Percentiles rank a stretch among this genome's conserved stretches.
phyloP scores from a whole-genome alignment of 2,888 invertebrate species.

The Aspidiotus rigidus region DNA sequence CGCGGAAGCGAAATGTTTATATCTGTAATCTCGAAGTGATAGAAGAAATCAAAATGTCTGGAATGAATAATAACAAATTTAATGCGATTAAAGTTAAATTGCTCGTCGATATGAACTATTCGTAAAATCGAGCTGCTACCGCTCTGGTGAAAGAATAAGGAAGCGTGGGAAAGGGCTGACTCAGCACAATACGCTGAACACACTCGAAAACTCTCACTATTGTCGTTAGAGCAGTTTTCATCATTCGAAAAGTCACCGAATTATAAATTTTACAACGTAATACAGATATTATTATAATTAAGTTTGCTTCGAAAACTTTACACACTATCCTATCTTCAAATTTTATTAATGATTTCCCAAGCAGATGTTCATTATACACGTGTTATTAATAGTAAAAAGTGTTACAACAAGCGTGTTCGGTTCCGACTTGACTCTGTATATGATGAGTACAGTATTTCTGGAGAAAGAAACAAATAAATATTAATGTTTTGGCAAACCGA shows the following conservation, averaged over 20 bases:
- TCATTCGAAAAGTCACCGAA: not conserved
- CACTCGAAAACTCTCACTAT: too few species aligned
- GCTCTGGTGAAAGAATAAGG: too few species aligned
- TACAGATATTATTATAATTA: not conserved
- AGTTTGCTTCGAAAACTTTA: not conserved
- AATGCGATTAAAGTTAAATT: too few species aligned
- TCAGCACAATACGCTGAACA: too few species aligned
- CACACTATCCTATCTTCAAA: not conserved
- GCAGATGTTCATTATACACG: not conserved
- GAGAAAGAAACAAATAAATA: constrained; percentile 26
- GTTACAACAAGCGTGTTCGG: not conserved
- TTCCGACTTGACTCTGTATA: not conserved
- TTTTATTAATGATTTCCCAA: not conserved
- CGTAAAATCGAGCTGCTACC: too few species aligned
- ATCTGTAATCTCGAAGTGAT: too few species aligned
- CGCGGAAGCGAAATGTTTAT: too few species aligned
- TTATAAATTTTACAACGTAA: not conserved
- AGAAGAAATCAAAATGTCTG: too few species aligned
- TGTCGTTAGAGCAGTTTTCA: too few species aligned
- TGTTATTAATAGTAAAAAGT: not conserved
- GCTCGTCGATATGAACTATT: too few species aligned
- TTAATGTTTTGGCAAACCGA: constrained; percentile 25
- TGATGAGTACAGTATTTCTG: constrained; percentile 12
- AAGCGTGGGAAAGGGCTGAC: too few species aligned
- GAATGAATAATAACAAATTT: too few species aligned